These are phyloP conservation scores for Pangasius krempfi DNA, from an alignment of 2,797 vertebrate genomes.

Conservation along the genomic window DNA sequence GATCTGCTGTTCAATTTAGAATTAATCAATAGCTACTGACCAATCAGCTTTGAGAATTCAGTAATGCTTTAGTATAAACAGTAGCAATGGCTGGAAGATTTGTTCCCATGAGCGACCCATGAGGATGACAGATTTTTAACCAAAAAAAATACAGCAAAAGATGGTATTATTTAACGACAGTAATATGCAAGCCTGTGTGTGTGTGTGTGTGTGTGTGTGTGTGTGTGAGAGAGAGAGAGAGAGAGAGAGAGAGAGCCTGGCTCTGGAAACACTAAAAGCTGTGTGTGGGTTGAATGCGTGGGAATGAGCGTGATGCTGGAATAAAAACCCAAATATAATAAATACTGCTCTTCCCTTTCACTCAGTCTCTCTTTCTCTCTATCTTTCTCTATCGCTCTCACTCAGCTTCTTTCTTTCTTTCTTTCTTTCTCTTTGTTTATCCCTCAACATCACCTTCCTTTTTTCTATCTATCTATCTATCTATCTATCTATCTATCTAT, in stretches of 20 bases:
- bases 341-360: constrained; percentile 9
- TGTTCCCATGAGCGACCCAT: not conserved
- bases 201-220: constrained; percentile 14
- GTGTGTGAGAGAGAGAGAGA: not conserved
- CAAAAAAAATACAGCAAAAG: not conserved
- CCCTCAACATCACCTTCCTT: not conserved
- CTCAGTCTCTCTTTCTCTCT: not conserved
- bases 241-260: constrained; percentile 20
- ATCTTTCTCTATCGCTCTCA: not conserved
- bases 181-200: constrained; percentile 1
- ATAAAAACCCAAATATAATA: constrained; percentile 56
- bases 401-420: not conserved
- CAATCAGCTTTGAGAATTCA: not conserved
- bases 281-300: constrained; percentile 79
- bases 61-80: not conserved
- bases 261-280: constrained; percentile 62
- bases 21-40: not conserved
- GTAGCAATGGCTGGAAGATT: not conserved
- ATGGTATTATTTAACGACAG: not conserved
- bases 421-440: not conserved
- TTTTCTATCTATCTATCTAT: not conserved
- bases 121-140: not conserved
- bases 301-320: constrained; percentile 47
- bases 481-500: not conserved
- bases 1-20: not conserved